A percentile compares a stretch with the other conserved stretches of the same genome.
Evolutionary conservation across 2,797 vertebrate genomes (phyloP).

Genomic region (Carduelis carduelis): DNA sequence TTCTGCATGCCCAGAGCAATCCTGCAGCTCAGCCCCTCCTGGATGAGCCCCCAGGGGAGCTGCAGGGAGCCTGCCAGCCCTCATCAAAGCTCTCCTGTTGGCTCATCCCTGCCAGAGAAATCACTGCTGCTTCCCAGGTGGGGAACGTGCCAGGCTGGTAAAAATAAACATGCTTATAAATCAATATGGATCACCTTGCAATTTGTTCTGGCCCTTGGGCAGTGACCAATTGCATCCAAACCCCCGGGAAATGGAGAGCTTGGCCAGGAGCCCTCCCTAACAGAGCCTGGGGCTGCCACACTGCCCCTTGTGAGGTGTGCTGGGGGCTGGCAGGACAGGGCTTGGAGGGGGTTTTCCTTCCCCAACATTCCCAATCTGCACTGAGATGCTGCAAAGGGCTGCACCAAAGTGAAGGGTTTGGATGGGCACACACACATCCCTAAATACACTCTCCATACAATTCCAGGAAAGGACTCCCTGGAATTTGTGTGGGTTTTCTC

Average conservation of each 20-base stretch:
- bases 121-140: not conserved
- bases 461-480: not conserved
- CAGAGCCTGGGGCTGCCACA: rapidly evolving
- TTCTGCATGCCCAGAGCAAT: rapidly evolving
- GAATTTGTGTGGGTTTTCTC: not conserved
- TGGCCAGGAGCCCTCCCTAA: not conserved
- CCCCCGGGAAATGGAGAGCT: not conserved
- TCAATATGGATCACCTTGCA: not conserved
- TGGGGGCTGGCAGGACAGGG: not conserved
- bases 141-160: not conserved
- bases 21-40: not conserved
- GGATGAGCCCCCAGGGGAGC: not conserved
- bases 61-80: not conserved
- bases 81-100: not conserved
- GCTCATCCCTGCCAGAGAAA: not conserved
- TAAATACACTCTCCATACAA: rapidly evolving
- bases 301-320: rapidly evolving
- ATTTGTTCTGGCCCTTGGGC: not conserved
- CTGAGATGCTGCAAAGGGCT: not conserved
- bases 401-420: not conserved
- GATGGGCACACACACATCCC: not conserved
- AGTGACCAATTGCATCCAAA: not conserved
- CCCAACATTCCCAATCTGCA: not conserved
- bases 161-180: constrained; percentile 30
- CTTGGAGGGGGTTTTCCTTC: not conserved